phyloP scores from a whole-genome alignment of 2,888 invertebrate species.

The Netelia fuscicornis region DNA sequence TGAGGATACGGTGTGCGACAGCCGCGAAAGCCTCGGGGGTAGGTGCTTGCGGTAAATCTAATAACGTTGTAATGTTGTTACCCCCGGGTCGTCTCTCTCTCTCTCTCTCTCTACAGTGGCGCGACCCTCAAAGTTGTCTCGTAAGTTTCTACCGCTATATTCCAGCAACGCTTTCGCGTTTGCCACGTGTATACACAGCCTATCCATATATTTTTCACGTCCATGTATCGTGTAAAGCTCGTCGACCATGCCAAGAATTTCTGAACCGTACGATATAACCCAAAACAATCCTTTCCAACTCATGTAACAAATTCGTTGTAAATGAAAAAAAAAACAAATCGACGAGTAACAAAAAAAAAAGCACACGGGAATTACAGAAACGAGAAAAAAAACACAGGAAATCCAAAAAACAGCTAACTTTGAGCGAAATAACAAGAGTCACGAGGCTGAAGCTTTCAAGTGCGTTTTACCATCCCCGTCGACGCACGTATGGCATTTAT shows the following conservation, averaged over 20 bases:
- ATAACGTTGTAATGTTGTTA: constrained; percentile 84
- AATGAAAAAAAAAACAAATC: constrained; percentile 48
- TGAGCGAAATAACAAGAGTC: constrained; percentile 51
- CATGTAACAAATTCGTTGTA: constrained; percentile 59
- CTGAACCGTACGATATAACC: constrained; percentile 73
- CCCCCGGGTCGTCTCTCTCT: constrained; percentile 67
- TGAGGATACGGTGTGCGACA: constrained; percentile 65
- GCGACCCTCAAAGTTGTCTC: constrained; percentile 80
- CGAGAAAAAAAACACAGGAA: constrained; percentile 22
- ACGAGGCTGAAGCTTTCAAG: constrained; percentile 53
- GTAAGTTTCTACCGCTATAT: constrained; percentile 79
- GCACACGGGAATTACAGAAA: no score
- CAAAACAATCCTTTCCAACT: constrained; percentile 37
- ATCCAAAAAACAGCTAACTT: constrained; percentile 8
- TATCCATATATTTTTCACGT: constrained; percentile 1
- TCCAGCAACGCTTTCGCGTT: constrained; percentile 12
- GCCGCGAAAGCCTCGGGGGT: constrained; percentile 77
- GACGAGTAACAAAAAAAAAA: constrained; percentile 41
- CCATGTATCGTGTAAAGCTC: constrained; percentile 17
- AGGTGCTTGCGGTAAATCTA: constrained; percentile 85
- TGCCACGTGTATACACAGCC: constrained; percentile 17
- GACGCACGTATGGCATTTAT: constrained; percentile 63
- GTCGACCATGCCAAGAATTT: constrained; percentile 80
- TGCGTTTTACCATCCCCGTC: constrained; percentile 56
- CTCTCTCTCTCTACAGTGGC: constrained; percentile 26